phyloP scores from a whole-genome alignment of 23 tunicate genomes.

The Clavelina lepadiformis region DNA sequence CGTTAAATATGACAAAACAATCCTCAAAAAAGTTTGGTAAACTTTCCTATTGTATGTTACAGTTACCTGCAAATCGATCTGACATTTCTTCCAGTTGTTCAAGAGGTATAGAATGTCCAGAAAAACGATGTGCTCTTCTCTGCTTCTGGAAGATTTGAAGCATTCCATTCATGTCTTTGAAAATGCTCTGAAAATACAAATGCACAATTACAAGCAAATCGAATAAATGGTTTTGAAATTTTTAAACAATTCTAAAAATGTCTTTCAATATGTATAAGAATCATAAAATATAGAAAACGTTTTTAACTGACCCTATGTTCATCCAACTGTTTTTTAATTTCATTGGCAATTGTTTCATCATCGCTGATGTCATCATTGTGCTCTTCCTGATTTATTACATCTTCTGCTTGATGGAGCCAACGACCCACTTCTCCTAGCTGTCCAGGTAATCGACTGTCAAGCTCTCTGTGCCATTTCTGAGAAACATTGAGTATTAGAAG shows the following conservation, averaged over 20 bases:
- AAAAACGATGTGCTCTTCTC: conserved; percentile 43
- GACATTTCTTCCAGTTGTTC: conserved; percentile 83
- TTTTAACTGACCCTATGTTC: conserved; percentile 43
- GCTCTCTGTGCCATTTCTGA: conserved; percentile 80
- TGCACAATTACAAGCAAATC: too few species aligned
- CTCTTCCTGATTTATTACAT: conserved; percentile 5
- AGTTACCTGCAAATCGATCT: conserved; percentile 67
- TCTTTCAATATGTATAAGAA: neutral
- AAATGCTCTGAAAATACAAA: conserved; percentile 22
- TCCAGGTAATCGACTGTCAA: conserved; percentile 86
- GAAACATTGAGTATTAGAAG: conserved; percentile 3
- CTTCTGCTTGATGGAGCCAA: conserved; percentile 87
- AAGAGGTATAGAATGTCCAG: conserved; percentile 69
- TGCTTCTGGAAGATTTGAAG: conserved; percentile 50
- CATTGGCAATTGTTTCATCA: conserved; percentile 46
- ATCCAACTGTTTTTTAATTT: conserved; percentile 30
- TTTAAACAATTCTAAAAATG: neutral
- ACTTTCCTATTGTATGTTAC: too few species aligned
- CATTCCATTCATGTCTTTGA: conserved; percentile 71
- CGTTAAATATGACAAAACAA: too few species aligned
- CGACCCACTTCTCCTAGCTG: conserved; percentile 72
- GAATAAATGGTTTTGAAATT: neutral
- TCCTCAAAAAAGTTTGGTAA: too few species aligned
- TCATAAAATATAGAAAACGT: neutral
- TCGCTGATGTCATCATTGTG: conserved; percentile 26